Conservation (phyloP, 2,797 vertebrate species). For the Glyptemys insculpta region DNA sequence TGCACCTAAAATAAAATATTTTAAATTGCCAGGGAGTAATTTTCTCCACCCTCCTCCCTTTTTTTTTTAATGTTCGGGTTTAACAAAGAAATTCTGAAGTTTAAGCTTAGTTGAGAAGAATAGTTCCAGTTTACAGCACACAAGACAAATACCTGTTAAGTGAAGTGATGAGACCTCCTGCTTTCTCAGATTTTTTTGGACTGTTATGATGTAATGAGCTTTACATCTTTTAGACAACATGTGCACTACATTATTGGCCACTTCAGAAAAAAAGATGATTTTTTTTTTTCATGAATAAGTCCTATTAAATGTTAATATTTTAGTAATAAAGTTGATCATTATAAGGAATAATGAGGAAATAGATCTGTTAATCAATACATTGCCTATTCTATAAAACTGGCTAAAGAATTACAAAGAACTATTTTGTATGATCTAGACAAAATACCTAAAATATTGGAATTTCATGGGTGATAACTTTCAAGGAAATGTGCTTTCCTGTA, state of each 20-base stretch:
- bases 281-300: neutral
- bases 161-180: neutral
- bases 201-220: neutral
- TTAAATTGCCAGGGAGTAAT: too few relatives aligned
- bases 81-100: too few relatives aligned
- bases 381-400: neutral
- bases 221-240: neutral
- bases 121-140: too few relatives aligned
- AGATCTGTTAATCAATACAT: neutral
- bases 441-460: neutral
- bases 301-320: neutral
- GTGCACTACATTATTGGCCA: neutral
- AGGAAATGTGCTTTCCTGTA: neutral
- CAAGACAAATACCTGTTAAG: neutral
- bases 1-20: too few relatives aligned
- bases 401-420: neutral
- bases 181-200: neutral
- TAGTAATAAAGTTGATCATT: neutral
- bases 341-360: neutral
- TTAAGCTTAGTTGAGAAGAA: too few relatives aligned
- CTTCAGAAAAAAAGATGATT: neutral
- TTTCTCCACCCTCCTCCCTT: too few relatives aligned
- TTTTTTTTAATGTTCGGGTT: too few relatives aligned
- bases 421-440: neutral
- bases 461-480: neutral